Base-by-base conservation (phyloP, 1,140 invertebrate species). In the Micrasema longulum region DNA sequence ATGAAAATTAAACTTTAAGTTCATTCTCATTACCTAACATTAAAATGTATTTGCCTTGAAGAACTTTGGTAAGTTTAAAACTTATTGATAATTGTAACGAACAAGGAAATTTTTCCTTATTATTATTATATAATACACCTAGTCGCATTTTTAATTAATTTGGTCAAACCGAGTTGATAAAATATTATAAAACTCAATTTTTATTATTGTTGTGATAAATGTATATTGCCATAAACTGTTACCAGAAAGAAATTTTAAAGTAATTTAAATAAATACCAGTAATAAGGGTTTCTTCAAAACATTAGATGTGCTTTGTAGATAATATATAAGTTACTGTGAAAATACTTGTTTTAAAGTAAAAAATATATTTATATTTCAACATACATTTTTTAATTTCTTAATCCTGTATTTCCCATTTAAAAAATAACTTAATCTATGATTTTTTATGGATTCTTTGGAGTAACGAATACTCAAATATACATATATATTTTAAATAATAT, bases 141-240 rank as follows among this genome's bases (percentile, higher is more conserved):
- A 64, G 60, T 64, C 60, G 60, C 43, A 45, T 26, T 45, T 9
- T 41, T n/a, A 31, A n/a, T 31, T 45, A 64, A 64, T 38, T 64
- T 64, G 60, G 60, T 64, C 35, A 60, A 64, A 64, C 60, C 60
- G 31, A 64, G 47, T 64, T 26, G 36, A 22, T 26, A 48, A 45
- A 20, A 18, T 22, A 10, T 55, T 16, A 41, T 62, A 38, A 18
- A 55, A 36, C 52, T 67, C 52, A 36, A 65, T 14, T 43, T 14
- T 23, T 43, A 36, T 63, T 35, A 65, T 67, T 12, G 38, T 47
- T 67, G 64, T 67, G 64, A 67, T 67, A 67, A 53, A 67, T 52
- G 23, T 57, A 23, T 57, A 57, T 69, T 69, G 66, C 66, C 66
- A 69, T 69, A 69, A 69, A 53, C 14, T 67, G 65, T 67, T 67